Evolutionary conservation across 2,797 vertebrate genomes (phyloP).

Genomic region (Sebastes minor): DNA sequence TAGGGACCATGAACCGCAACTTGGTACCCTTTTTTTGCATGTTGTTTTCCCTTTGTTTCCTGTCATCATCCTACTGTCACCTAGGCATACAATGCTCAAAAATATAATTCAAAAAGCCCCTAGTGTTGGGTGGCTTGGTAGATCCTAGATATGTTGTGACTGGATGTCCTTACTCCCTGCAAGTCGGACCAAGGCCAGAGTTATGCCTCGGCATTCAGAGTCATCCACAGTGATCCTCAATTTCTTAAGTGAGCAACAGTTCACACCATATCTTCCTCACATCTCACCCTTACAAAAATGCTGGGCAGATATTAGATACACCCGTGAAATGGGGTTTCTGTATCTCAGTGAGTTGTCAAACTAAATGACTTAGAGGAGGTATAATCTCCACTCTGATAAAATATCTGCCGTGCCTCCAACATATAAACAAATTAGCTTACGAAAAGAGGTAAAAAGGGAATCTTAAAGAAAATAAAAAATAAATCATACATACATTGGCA

Average conservation of each 20-base stretch:
- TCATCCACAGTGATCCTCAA: background rate
- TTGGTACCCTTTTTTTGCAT: background rate
- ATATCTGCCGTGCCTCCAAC: background rate
- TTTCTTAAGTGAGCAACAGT: background rate
- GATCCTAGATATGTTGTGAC: background rate
- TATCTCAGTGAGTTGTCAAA: background rate
- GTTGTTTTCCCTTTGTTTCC: background rate
- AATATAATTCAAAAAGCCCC: background rate
- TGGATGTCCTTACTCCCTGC: background rate
- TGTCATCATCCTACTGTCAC: background rate
- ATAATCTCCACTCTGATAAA: background rate
- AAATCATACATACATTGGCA: slow-evolving; percentile 89
- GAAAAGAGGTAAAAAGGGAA: background rate
- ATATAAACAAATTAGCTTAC: background rate
- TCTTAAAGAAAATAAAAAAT: background rate
- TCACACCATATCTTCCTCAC: background rate
- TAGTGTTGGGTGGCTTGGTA: background rate
- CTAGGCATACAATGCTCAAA: background rate
- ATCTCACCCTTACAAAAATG: slow-evolving; percentile 7
- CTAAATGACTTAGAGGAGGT: background rate
- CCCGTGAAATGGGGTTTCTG: background rate
- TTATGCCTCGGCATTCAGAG: background rate
- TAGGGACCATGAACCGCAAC: background rate
- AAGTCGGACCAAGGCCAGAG: background rate
- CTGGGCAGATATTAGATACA: background rate